A percentile compares a stretch with the other conserved stretches of the same genome.
Evolutionary conservation across 2,888 invertebrate species (phyloP).

Genomic region (Willowsia nigromaculata): DNA sequence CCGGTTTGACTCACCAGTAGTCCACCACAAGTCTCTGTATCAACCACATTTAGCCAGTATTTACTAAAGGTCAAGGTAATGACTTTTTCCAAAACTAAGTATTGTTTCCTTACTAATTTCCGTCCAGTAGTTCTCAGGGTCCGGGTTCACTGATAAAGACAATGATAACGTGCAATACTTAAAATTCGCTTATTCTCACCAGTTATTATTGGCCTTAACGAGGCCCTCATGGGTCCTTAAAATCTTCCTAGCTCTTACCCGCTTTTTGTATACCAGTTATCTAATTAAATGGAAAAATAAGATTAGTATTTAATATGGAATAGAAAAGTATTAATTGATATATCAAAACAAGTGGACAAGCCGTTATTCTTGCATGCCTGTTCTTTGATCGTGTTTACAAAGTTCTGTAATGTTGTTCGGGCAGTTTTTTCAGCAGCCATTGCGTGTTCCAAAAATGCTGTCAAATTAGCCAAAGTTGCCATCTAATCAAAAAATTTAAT

Average conservation of each 20-base stretch:
- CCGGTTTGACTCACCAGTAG: slow-evolving; percentile 68
- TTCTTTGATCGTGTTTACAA: slow-evolving; percentile 36
- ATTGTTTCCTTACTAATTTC: slow-evolving; percentile 50
- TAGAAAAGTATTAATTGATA: background rate
- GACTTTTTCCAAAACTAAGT: background rate
- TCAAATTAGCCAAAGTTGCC: slow-evolving; percentile 31
- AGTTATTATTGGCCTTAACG: too few relatives aligned
- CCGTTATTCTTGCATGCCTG: background rate
- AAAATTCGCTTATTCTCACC: too few relatives aligned
- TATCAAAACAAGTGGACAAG: background rate
- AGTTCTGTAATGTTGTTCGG: background rate
- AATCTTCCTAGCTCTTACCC: slow-evolving; percentile 32
- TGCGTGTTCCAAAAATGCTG: slow-evolving; percentile 49
- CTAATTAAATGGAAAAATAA: slow-evolving; percentile 1
- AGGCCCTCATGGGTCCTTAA: too few relatives aligned
- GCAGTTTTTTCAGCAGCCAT: slow-evolving; percentile 41
- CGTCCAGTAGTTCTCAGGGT: slow-evolving; percentile 54
- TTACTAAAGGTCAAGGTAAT: background rate
- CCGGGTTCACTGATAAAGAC: slow-evolving; percentile 48
- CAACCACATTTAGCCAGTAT: background rate
- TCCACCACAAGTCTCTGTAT: slow-evolving; percentile 62
- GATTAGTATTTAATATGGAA: too few relatives aligned
- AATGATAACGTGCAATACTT: too few relatives aligned
- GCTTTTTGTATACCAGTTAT: slow-evolving; percentile 31
- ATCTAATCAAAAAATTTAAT: background rate